A percentile compares a stretch with the other conserved stretches of the same genome.
phyloP scores from a whole-genome alignment of 2,113 vertebrate species.

The Smithornis capensis region DNA sequence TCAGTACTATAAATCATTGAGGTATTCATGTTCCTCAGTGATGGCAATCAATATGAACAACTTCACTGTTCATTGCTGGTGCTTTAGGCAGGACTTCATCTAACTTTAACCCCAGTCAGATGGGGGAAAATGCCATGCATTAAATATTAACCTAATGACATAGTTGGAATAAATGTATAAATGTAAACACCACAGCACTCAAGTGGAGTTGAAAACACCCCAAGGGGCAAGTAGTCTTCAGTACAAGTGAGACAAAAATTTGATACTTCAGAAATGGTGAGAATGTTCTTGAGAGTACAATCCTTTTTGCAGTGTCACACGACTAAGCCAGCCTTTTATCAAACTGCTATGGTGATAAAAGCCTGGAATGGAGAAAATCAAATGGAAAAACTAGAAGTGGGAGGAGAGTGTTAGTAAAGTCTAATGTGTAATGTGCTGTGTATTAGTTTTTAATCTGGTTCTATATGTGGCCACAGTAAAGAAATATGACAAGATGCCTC shows the following conservation, averaged over 20 bases:
- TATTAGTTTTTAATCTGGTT: slow-evolving; percentile 21
- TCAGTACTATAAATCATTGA: slow-evolving; percentile 39
- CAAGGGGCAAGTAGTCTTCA: slow-evolving; percentile 55
- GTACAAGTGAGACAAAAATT: slow-evolving; percentile 72
- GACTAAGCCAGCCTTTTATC: slow-evolving; percentile 72
- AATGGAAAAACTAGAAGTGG: slow-evolving; percentile 33
- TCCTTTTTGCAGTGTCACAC: slow-evolving; percentile 81
- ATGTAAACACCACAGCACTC: slow-evolving; percentile 68
- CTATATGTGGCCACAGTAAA: neutral
- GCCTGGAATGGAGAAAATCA: slow-evolving; percentile 56
- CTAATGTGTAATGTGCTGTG: neutral
- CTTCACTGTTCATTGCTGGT: slow-evolving; percentile 49
- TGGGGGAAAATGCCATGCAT: slow-evolving; percentile 24
- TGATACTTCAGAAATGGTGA: slow-evolving; percentile 71
- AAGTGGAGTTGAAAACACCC: slow-evolving; percentile 57
- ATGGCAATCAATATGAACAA: slow-evolving; percentile 57
- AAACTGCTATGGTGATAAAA: slow-evolving; percentile 77
- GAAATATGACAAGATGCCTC: neutral
- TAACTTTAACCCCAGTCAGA: slow-evolving; percentile 17
- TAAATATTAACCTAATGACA: slow-evolving; percentile 72
- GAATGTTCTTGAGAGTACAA: slow-evolving; percentile 73
- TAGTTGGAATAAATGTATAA: slow-evolving; percentile 70
- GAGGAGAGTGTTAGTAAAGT: slow-evolving; percentile 17
- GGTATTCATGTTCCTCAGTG: slow-evolving; percentile 32
- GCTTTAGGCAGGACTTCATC: slow-evolving; percentile 16